Evolutionary conservation across 2,113 vertebrate genomes (phyloP).

Genomic region (Plecturocebus donacophilus): DNA sequence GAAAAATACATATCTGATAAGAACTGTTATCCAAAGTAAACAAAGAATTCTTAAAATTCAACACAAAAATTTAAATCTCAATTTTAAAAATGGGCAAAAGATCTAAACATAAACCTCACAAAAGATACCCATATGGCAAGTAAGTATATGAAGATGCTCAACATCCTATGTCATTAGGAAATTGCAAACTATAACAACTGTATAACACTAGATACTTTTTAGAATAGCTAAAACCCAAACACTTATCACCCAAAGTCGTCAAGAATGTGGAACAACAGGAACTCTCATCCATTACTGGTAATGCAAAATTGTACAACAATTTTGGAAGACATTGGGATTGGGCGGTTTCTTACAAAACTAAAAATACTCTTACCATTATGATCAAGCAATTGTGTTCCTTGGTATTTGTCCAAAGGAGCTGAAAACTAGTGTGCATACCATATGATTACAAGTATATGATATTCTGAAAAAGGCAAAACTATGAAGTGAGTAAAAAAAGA

Average conservation of each 20-base stretch:
- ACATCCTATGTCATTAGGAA: background rate
- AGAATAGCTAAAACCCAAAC: background rate
- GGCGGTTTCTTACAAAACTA: background rate
- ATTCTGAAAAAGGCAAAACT: background rate
- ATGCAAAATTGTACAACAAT: background rate
- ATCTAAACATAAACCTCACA: background rate
- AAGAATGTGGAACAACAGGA: background rate
- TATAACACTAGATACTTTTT: background rate
- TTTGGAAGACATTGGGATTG: background rate
- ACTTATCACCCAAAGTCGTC: background rate
- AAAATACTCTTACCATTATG: background rate
- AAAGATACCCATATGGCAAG: background rate
- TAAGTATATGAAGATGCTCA: background rate
- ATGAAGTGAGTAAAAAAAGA: background rate
- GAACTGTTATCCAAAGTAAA: background rate
- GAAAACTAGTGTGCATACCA: no score
- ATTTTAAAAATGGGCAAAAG: no score
- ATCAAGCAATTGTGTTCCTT: background rate
- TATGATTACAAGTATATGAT: background rate
- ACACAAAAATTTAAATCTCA: no score
- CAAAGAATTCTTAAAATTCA: no score
- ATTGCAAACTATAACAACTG: background rate
- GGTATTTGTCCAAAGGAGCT: background rate
- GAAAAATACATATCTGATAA: background rate
- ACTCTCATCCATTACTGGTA: background rate